A percentile compares a stretch with the other conserved stretches of the same genome.
Evolutionary conservation across 2,888 invertebrate species (phyloP).

Genomic region (Ectobius pallidus): DNA sequence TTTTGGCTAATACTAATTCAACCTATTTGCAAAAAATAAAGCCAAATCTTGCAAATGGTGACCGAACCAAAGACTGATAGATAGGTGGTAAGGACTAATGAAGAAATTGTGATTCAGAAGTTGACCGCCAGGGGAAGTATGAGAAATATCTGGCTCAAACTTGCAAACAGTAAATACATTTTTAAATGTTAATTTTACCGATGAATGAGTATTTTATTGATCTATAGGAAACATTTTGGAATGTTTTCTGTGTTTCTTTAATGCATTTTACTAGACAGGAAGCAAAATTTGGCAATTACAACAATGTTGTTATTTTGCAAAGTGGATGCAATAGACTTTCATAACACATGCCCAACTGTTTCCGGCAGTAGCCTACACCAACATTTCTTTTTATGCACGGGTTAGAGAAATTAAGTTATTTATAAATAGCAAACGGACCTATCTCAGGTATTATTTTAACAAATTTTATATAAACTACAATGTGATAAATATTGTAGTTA

Average conservation of each 20-base stretch:
- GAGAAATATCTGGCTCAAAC: conserved; percentile 24
- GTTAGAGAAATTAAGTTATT: conserved; percentile 50
- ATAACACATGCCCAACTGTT: conserved; percentile 46
- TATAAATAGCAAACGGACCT: conserved; percentile 49
- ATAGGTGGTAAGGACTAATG: conserved; percentile 9
- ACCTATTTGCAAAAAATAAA: not conserved
- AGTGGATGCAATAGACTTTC: conserved; percentile 29
- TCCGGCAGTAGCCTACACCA: conserved; percentile 50
- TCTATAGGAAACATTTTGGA: too few relatives aligned
- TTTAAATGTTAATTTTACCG: too few relatives aligned
- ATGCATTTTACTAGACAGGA: not conserved
- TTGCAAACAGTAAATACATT: not conserved
- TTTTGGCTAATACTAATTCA: conserved; percentile 51
- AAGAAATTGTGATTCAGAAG: conserved; percentile 26
- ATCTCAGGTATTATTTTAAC: conserved; percentile 46
- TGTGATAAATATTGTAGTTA: conserved; percentile 13
- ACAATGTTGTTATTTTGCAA: conserved; percentile 1
- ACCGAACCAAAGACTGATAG: not conserved
- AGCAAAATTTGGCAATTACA: not conserved
- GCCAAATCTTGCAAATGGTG: not conserved
- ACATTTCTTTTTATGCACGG: conserved; percentile 52
- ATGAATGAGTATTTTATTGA: too few relatives aligned
- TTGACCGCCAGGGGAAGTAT: conserved; percentile 35
- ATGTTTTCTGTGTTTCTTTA: too few relatives aligned
- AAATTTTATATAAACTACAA: conserved; percentile 27